These are phyloP conservation scores for Pica pica DNA, from an alignment of 2,113 vertebrate genomes.

Conservation along the genomic window DNA sequence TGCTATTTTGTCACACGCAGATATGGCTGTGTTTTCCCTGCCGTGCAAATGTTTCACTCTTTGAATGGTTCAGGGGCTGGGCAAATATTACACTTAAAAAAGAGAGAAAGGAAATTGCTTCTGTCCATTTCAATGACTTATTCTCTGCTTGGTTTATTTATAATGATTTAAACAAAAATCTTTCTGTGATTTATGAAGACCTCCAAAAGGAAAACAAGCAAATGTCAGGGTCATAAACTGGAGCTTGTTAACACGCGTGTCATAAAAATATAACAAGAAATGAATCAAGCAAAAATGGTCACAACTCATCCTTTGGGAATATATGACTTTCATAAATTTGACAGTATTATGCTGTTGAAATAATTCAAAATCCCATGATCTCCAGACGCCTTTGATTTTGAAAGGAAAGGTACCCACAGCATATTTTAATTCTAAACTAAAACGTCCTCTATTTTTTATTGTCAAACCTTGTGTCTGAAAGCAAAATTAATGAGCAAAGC, in stretches of 20 bases:
- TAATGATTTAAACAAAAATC: background rate
- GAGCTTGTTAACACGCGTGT: background rate
- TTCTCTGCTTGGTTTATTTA: background rate
- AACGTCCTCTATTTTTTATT: background rate
- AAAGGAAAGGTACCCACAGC: background rate
- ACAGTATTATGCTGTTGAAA: background rate
- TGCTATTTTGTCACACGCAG: background rate
- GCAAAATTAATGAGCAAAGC: background rate
- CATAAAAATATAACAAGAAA: background rate
- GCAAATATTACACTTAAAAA: background rate
- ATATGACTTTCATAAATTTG: background rate
- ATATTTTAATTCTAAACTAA: background rate
- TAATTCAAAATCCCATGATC: background rate
- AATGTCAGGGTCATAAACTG: constrained; percentile 56
- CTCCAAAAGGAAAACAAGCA: constrained; percentile 32
- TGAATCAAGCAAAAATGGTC: background rate
- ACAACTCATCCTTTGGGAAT: background rate
- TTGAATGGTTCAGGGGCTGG: background rate
- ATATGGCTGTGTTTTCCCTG: background rate
- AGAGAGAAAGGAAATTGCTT: constrained; percentile 30
- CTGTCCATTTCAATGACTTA: constrained; percentile 16
- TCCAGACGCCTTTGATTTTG: background rate
- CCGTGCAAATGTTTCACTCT: background rate
- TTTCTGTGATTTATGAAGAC: background rate
- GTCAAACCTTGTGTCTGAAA: background rate